These are phyloP conservation scores for Chamaea fasciata DNA, from an alignment of 2,113 vertebrate species.

Conservation along the genomic window DNA sequence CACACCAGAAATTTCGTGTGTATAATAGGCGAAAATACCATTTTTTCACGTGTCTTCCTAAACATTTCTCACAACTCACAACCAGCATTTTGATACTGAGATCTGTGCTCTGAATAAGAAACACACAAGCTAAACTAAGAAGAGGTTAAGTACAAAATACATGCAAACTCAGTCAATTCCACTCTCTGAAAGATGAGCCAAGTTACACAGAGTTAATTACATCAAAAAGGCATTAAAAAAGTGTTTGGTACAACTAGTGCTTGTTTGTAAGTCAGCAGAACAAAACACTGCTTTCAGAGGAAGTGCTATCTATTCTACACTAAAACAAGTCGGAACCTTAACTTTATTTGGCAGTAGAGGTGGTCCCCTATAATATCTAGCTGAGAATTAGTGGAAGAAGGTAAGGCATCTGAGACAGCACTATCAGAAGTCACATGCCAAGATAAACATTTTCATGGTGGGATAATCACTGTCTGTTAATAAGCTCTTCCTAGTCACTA, in stretches of 20 bases:
- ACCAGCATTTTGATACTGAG: background rate
- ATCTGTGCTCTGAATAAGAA: background rate
- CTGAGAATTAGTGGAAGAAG: background rate
- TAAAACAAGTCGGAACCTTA: background rate
- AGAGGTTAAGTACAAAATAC: background rate
- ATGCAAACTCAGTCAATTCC: background rate
- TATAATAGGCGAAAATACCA: background rate
- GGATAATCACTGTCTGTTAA: background rate
- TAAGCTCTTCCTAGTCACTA: background rate
- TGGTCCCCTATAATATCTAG: background rate
- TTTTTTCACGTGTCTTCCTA: fast-evolving
- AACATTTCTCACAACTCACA: background rate
- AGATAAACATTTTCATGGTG: background rate
- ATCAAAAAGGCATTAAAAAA: background rate
- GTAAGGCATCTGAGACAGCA: background rate
- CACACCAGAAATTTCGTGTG: background rate
- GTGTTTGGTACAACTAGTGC: background rate
- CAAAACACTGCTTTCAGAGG: background rate
- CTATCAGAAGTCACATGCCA: background rate
- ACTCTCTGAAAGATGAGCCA: background rate
- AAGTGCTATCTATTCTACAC: background rate
- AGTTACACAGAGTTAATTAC: background rate
- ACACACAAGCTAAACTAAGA: background rate
- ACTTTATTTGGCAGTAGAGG: background rate
- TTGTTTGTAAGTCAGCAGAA: background rate